A percentile compares a stretch with the other conserved stretches of the same genome.
phyloP scores from a whole-genome alignment of 2,113 vertebrate species.

The Oryzias curvinotus region DNA sequence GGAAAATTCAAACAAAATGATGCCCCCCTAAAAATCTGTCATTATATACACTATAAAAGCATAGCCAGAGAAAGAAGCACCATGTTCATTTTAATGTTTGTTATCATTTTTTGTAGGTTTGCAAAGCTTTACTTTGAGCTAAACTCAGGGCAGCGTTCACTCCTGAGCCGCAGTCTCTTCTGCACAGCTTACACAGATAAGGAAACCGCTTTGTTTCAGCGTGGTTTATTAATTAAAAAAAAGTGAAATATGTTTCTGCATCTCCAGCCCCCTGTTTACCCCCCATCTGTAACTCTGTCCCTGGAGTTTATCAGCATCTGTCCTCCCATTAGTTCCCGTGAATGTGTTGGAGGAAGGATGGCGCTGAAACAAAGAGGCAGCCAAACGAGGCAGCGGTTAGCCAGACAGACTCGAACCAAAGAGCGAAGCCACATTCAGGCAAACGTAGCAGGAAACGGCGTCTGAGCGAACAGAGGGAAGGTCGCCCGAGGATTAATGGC shows the following conservation, averaged over 20 bases:
- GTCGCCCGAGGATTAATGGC: slow-evolving; percentile 73
- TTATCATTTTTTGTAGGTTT: no score
- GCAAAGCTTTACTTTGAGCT: no score
- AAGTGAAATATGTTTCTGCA: slow-evolving; percentile 23
- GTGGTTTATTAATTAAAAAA: no score
- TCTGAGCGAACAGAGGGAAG: slow-evolving; percentile 50
- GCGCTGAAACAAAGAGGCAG: slow-evolving; percentile 30
- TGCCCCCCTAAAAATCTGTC: no score
- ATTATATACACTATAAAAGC: no score
- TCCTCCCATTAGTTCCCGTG: slow-evolving; percentile 37
- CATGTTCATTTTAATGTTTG: no score
- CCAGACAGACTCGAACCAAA: slow-evolving; percentile 15
- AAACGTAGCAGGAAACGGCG: slow-evolving; percentile 39
- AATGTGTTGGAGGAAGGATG: slow-evolving; percentile 44
- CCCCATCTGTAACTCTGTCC: slow-evolving; percentile 39
- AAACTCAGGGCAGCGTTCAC: no score
- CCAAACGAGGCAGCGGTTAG: slow-evolving; percentile 15
- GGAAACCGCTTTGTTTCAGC: no score
- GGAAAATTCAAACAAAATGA: no score
- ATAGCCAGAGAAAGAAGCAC: no score
- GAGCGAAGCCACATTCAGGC: slow-evolving; percentile 54
- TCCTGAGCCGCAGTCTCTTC: no score
- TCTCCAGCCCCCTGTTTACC: slow-evolving; percentile 34
- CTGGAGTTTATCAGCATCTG: slow-evolving; percentile 53
- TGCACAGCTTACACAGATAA: no score